Base-by-base conservation (phyloP, 2,113 vertebrate species). In the Podilymbus podiceps region DNA sequence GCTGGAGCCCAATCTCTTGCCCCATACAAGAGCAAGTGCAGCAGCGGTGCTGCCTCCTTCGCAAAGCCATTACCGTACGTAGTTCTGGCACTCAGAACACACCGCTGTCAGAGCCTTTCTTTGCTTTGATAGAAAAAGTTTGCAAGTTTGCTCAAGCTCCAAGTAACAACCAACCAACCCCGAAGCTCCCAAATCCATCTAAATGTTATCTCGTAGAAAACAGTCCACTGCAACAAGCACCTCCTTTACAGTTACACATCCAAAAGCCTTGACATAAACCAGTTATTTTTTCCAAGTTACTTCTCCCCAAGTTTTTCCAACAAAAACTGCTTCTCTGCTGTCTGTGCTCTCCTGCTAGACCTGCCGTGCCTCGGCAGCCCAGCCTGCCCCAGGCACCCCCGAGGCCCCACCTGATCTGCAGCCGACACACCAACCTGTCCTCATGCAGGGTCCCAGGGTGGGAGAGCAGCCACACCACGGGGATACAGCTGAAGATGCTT, bases 41-140 rank as follows among this genome's bases (percentile, higher is more conserved):
- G 56, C 56, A 40, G 7, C 20, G 22, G 23, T 46, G 42, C 4
- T 35, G 50, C 4, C 1, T 74, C 38, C 38, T 81, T 84, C 2
- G 3, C 38, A 81, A 83, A 75, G 64, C 35, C 2, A 2, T 60
- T 69, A 33, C 53, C 1, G 0, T 8, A 15, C 0, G 0, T 8
- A 58, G 52, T 0, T 1, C 69, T n/a, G 60, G 31, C 49, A 64
- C 19, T 72, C 50, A 15, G 0, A 67, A 81, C 40, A 78, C 12
- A 4, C 23, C 4, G 16, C 49, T 85, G 16, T 62, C 23, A 87
- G 27, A 55, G 50, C n/a, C 53, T 25, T 75, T 46, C n/a, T 74
- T 38, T 47, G 38, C 81, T 58, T 72, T 72, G 18, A 55, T 23
- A 92, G 30, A 49, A 89, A 75, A 7, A 0, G 9, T 75, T 75